These are phyloP conservation scores for Chroicocephalus ridibundus DNA, from an alignment of 2,113 vertebrate genomes.

Conservation along the genomic window DNA sequence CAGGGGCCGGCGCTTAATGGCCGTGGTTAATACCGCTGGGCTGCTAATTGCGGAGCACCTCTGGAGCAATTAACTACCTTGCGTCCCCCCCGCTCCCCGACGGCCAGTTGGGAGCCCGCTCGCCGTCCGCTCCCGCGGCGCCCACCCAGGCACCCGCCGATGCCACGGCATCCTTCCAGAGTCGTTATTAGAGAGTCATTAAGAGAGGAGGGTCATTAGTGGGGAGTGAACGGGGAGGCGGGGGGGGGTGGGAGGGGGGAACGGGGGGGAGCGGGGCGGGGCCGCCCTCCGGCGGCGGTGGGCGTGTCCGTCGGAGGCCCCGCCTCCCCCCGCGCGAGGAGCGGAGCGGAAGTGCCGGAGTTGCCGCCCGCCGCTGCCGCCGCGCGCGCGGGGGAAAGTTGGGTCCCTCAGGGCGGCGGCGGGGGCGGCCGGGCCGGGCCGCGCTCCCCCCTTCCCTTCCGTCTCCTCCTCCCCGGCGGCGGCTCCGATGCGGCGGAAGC, in stretches of 20 bases:
- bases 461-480: not conserved
- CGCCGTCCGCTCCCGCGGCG: not conserved
- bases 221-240: too few species aligned
- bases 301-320: not conserved
- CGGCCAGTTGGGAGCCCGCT: not conserved
- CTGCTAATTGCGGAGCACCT: not conserved
- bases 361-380: constrained; percentile 51
- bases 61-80: not conserved
- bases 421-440: constrained; percentile 4
- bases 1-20: not conserved
- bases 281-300: not conserved
- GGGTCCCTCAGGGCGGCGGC: constrained; percentile 17
- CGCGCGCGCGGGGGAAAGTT: constrained; percentile 52
- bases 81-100: not conserved
- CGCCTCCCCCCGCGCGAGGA: not conserved
- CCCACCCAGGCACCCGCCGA: not conserved
- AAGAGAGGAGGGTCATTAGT: not conserved
- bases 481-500: constrained; percentile 87
- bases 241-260: too few species aligned
- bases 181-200: not conserved
- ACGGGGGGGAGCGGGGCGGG: not conserved
- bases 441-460: not conserved
- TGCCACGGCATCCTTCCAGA: not conserved
- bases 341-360: constrained; percentile 75
- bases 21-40: not conserved